These are phyloP conservation scores for Phymastichus coffea DNA, from an alignment of 1,140 invertebrate species.

Conservation along the genomic window DNA sequence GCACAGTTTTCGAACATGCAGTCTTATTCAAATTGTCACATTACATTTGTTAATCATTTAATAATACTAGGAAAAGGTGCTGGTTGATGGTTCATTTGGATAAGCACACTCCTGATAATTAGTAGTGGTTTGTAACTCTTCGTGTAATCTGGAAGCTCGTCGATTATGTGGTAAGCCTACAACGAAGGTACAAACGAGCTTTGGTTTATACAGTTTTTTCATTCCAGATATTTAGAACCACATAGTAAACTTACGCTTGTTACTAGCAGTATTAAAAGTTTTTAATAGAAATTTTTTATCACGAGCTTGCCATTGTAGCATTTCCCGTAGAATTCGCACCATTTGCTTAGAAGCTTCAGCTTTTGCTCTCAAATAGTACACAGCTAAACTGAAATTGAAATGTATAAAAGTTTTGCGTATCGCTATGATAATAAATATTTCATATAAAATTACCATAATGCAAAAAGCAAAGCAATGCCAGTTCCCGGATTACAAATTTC, in stretches of 20 bases:
- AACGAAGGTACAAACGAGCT: no score
- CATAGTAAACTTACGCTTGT: no score
- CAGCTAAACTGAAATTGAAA: slow-evolving; percentile 55
- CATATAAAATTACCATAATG: slow-evolving; percentile 56
- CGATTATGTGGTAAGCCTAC: slow-evolving; percentile 2
- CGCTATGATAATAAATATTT: background rate
- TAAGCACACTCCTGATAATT: background rate
- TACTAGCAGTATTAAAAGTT: slow-evolving; percentile 56
- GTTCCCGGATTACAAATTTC: slow-evolving; percentile 58
- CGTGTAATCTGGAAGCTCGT: background rate
- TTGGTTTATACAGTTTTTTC: no score
- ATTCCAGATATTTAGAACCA: no score
- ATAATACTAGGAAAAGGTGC: background rate
- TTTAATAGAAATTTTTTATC: slow-evolving; percentile 75
- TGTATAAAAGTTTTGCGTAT: slow-evolving; percentile 19
- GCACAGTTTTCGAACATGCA: slow-evolving; percentile 16
- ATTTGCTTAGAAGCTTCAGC: slow-evolving; percentile 64
- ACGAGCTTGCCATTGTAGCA: slow-evolving; percentile 69
- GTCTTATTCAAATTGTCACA: slow-evolving; percentile 15
- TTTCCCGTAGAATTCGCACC: slow-evolving; percentile 66
- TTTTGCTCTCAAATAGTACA: slow-evolving; percentile 69
- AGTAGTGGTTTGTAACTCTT: background rate
- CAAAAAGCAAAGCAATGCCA: slow-evolving; percentile 57
- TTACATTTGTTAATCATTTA: background rate
- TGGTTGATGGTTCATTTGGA: slow-evolving; percentile 9